phyloP scores from a whole-genome alignment of 2,888 invertebrate species.

The Malthinus seriepunctatus region DNA sequence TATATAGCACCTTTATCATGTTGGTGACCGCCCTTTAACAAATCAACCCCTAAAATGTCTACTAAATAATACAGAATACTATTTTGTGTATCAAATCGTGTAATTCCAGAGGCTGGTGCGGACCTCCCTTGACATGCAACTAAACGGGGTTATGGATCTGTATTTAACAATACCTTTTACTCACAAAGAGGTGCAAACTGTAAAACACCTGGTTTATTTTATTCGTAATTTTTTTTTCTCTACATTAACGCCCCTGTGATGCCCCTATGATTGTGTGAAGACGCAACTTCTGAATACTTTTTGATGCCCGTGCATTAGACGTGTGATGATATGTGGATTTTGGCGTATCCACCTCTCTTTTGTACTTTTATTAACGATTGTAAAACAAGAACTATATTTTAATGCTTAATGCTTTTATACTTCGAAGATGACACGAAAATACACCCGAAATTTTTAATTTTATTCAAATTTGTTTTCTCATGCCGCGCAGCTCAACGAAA shows the following conservation, averaged over 20 bases:
- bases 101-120: constrained; percentile 54
- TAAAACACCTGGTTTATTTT: constrained; percentile 33
- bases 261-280: constrained; percentile 12
- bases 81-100: constrained; percentile 54
- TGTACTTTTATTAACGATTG: constrained; percentile 8
- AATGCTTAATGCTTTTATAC: constrained; percentile 12
- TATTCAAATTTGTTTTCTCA: too few species aligned
- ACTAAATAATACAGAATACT: constrained; percentile 41
- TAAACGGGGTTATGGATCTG: constrained; percentile 28
- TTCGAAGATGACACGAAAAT: constrained; percentile 14
- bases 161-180: constrained; percentile 24
- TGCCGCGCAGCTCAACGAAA: too few species aligned
- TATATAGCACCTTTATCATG: constrained; percentile 42
- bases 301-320: constrained; percentile 4
- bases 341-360: constrained; percentile 21
- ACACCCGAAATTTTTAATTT: constrained; percentile 7
- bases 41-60: constrained; percentile 40
- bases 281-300: constrained; percentile 2
- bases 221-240: constrained; percentile 17
- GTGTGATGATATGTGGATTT: constrained; percentile 23
- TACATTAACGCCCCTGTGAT: constrained; percentile 10
- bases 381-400: constrained; percentile 14
- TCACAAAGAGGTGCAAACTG: constrained; percentile 36
- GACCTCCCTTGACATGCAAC: constrained; percentile 46
- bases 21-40: constrained; percentile 45